Conservation (phyloP, 2,797 vertebrate species). For the Onychomys leucogaster region DNA sequence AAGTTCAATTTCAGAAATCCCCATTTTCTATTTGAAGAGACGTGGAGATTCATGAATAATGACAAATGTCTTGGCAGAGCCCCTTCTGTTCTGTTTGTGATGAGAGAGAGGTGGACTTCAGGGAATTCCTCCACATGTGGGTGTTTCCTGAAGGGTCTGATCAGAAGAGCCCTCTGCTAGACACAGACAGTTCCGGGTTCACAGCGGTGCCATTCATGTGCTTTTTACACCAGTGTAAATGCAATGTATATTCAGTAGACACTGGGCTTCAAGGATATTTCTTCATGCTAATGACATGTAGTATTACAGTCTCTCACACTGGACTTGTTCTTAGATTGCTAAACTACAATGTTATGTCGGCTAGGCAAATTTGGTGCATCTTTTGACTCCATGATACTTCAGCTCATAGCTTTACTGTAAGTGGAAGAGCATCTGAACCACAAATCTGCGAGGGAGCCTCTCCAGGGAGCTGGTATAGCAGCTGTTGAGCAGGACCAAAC, state of each 20-base stretch:
- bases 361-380: neutral
- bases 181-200: neutral
- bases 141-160: neutral
- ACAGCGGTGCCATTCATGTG: too few species aligned
- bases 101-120: neutral
- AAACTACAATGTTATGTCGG: neutral
- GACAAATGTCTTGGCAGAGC: neutral
- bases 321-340: neutral
- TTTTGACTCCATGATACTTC: neutral
- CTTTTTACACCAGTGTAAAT: neutral
- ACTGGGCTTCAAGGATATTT: neutral
- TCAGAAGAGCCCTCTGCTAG: neutral
- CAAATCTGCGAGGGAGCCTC: accelerated
- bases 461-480: neutral
- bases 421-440: neutral
- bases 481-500: constrained; percentile 16
- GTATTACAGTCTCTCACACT: neutral
- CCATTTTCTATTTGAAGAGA: neutral
- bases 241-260: neutral
- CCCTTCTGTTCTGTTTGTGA: neutral
- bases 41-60: neutral
- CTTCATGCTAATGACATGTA: too few species aligned
- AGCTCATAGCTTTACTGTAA: neutral
- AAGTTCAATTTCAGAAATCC: neutral
- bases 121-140: neutral